Evolutionary conservation across 2,888 invertebrate species (phyloP).

Genomic region (Stenoptilia bipunctidactyla): DNA sequence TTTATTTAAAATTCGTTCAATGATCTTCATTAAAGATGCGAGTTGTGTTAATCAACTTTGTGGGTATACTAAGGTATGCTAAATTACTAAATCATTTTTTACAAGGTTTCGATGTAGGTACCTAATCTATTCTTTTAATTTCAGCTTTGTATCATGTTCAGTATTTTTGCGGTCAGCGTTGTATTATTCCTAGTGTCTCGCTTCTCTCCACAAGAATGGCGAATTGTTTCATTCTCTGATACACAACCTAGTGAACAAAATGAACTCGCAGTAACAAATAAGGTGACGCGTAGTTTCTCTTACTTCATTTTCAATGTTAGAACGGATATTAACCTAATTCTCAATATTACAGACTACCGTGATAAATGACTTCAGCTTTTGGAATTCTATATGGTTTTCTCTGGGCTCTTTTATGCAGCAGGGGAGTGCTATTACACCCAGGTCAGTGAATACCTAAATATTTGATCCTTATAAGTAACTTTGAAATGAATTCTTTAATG

Average conservation of each 20-base stretch:
- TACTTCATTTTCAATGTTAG: neutral
- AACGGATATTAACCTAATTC: neutral
- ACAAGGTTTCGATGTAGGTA: neutral
- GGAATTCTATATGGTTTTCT: slow-evolving; percentile 98
- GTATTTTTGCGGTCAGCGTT: slow-evolving; percentile 93
- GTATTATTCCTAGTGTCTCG: slow-evolving; percentile 95
- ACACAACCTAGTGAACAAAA: slow-evolving; percentile 32
- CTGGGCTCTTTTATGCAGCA: slow-evolving; percentile 99
- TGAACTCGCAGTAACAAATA: slow-evolving; percentile 29
- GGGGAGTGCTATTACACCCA: slow-evolving; percentile 95
- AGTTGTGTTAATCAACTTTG: neutral
- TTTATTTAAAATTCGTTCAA: neutral
- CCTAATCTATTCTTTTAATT: slow-evolving; percentile 16
- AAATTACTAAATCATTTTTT: too few species aligned
- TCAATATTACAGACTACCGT: slow-evolving; percentile 70
- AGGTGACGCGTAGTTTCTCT: slow-evolving; percentile 23
- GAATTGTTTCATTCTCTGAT: slow-evolving; percentile 68
- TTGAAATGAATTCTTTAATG: neutral
- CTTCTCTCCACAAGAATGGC: slow-evolving; percentile 98
- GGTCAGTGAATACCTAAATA: slow-evolving; percentile 70
- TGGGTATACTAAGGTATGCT: too few species aligned
- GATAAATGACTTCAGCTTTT: slow-evolving; percentile 93
- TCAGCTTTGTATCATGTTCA: slow-evolving; percentile 80
- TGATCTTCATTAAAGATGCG: too few species aligned
- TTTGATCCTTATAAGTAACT: slow-evolving; percentile 13